These are phyloP conservation scores for Holothuria scabra DNA, from an alignment of 53 echinoderm and acorn worm species.

Conservation along the genomic window DNA sequence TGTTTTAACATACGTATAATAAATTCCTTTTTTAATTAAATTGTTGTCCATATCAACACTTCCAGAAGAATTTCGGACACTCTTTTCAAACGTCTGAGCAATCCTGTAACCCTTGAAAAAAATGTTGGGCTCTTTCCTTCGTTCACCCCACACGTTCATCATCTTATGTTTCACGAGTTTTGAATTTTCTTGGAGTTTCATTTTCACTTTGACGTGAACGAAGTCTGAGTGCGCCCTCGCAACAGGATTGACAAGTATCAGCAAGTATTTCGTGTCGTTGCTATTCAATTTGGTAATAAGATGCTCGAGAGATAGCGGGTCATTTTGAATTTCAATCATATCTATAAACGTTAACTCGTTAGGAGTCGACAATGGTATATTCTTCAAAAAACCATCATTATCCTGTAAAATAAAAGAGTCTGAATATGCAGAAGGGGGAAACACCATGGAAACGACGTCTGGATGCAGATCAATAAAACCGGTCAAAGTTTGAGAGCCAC, in stretches of 20 bases:
- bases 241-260: slow-evolving; percentile 24
- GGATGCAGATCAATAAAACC: slow-evolving; percentile 42
- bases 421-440: not conserved
- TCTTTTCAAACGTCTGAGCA: slow-evolving; percentile 31
- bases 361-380: not conserved
- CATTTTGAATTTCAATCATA: slow-evolving; percentile 22
- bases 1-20: slow-evolving; percentile 8
- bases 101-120: slow-evolving; percentile 40
- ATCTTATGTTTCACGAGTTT: not conserved
- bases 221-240: slow-evolving; percentile 30
- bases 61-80: not conserved
- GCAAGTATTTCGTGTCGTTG: not conserved
- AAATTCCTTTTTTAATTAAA: slow-evolving; percentile 38
- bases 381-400: not conserved
- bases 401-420: not conserved
- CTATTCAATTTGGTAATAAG: not conserved
- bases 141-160: slow-evolving; percentile 17
- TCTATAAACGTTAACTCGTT: slow-evolving; percentile 9
- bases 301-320: not conserved
- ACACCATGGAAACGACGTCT: slow-evolving; percentile 2
- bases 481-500: slow-evolving; percentile 22
- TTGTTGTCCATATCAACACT: not conserved
- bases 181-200: slow-evolving; percentile 12
- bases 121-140: not conserved
- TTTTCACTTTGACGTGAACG: slow-evolving; percentile 29